Conservation (phyloP, 2,888 invertebrate genomes). For the Eueremaeus valkanovi region DNA sequence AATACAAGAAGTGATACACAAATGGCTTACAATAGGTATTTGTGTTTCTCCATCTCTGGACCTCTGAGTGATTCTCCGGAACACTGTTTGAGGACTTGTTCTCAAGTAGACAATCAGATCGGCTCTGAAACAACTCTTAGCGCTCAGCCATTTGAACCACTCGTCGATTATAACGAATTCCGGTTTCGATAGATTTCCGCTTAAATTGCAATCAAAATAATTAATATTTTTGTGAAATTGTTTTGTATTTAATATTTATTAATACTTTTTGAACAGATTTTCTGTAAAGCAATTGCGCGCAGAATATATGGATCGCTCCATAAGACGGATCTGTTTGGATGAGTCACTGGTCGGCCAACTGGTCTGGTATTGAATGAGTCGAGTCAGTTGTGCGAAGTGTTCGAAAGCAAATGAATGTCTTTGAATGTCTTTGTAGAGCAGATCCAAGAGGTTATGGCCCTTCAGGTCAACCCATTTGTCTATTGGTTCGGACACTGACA, state of each 20-base stretch:
- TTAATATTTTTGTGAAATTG: too few relatives aligned
- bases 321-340: constrained; percentile 54
- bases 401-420: constrained; percentile 85
- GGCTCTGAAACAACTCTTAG: constrained; percentile 54
- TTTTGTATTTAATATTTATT: not conserved
- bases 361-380: constrained; percentile 58
- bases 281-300: constrained; percentile 80
- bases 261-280: constrained; percentile 57
- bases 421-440: constrained; percentile 78
- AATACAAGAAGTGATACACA: not conserved
- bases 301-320: constrained; percentile 83
- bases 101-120: constrained; percentile 80
- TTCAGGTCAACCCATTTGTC: constrained; percentile 73
- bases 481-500: constrained; percentile 32
- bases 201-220: too few relatives aligned
- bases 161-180: constrained; percentile 77
- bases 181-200: constrained; percentile 65
- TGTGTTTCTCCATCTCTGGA: constrained; percentile 69
- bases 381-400: constrained; percentile 82
- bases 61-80: constrained; percentile 68
- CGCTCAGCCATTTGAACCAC: constrained; percentile 76
- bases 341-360: not conserved
- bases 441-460: constrained; percentile 73
- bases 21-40: constrained; percentile 27
- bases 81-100: constrained; percentile 68